These are phyloP conservation scores for Premnoplex brunnescens DNA, from an alignment of 2,797 vertebrate genomes.

Conservation along the genomic window DNA sequence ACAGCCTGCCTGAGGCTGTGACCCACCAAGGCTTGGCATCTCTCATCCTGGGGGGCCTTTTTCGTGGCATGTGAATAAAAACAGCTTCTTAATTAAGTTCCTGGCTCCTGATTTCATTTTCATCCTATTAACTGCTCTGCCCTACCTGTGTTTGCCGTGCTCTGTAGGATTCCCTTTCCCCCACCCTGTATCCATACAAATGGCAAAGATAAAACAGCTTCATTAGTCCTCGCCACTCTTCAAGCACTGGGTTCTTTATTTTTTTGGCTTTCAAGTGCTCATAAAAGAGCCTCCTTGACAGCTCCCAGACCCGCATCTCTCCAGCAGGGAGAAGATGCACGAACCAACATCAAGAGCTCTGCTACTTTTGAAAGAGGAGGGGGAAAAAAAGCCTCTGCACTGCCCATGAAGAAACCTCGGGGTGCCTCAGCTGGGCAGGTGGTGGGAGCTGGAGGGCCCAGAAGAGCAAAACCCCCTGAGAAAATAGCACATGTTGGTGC, in stretches of 20 bases:
- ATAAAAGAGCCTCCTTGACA: slow-evolving; percentile 29
- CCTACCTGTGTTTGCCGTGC: slow-evolving; percentile 14
- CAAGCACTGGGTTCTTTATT: background rate
- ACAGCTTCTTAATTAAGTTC: slow-evolving; percentile 31
- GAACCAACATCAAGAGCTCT: background rate
- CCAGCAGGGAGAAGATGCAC: background rate
- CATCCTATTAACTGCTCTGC: slow-evolving; percentile 28
- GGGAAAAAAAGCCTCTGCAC: background rate
- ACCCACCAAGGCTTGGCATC: background rate
- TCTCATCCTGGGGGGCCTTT: background rate
- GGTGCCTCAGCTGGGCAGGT: rapidly evolving
- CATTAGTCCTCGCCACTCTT: slow-evolving; percentile 28
- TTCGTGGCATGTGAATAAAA: background rate
- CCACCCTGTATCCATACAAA: background rate
- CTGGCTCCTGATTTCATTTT: slow-evolving; percentile 39
- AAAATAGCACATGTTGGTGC: rapidly evolving
- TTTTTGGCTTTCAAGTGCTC: slow-evolving; percentile 30
- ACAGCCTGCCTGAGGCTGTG: background rate
- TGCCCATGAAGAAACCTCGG: background rate
- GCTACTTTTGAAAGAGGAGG: background rate
- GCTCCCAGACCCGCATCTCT: background rate
- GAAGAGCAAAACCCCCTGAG: background rate
- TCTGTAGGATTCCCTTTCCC: background rate
- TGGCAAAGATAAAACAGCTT: slow-evolving; percentile 30
- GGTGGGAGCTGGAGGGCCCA: background rate